These are phyloP conservation scores for Hartigia nigra DNA, from an alignment of 2,888 invertebrate species.

Conservation along the genomic window DNA sequence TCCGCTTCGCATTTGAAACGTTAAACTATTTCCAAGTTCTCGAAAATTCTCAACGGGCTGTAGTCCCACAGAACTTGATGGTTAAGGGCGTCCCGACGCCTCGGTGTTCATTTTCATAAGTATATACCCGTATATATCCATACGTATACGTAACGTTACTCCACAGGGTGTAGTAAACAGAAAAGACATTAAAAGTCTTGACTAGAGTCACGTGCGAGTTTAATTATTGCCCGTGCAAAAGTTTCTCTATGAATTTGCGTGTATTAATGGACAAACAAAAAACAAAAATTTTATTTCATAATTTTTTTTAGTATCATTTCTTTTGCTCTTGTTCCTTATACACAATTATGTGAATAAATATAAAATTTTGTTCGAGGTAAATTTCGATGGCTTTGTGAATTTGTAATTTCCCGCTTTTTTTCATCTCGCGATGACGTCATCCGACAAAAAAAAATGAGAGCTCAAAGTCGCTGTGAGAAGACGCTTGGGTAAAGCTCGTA, in stretches of 20 bases:
- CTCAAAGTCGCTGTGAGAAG: background rate
- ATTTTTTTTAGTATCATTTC: too few species aligned
- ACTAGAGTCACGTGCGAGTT: background rate
- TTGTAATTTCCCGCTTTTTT: background rate
- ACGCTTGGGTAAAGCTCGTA: background rate
- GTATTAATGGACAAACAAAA: too few species aligned
- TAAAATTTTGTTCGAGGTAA: too few species aligned
- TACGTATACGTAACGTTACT: background rate
- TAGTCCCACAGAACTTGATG: background rate
- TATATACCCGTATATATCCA: background rate
- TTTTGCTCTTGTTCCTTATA: too few species aligned
- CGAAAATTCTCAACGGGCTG: background rate
- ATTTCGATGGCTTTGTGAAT: background rate
- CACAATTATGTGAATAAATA: too few species aligned
- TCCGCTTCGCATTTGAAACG: background rate
- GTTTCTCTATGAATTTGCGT: background rate
- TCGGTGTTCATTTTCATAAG: background rate
- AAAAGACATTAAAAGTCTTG: background rate
- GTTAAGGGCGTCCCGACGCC: background rate
- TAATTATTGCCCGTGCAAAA: background rate
- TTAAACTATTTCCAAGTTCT: background rate
- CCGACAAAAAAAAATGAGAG: background rate
- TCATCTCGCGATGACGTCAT: background rate
- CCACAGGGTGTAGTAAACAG: background rate
- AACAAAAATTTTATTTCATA: too few species aligned